Base-by-base conservation (phyloP, 2,888 invertebrate genomes). In the Campoplex capitator region DNA sequence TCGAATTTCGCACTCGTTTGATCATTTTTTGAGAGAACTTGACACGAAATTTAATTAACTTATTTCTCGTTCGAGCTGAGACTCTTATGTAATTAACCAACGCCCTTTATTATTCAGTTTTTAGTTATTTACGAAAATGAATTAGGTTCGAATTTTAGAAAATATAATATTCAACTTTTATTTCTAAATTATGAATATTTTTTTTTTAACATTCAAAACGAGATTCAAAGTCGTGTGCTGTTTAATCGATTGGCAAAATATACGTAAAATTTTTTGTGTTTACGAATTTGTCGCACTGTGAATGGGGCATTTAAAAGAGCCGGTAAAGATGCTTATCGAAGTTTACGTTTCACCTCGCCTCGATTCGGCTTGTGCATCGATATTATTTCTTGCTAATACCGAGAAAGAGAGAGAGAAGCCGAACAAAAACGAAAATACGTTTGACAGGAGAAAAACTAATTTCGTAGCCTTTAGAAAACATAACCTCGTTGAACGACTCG, bases 71-170 rank as follows among this genome's bases (percentile, higher is more conserved):
- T 32, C 11, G 4, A 8, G 1, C 18, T 7, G 18, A 54, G 38
- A 51, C 32, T 54, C 35, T 48, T 23, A 35, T 28, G 28, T 48
- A 78, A 78, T 58, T 83, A 68, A 38, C 48, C 48, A 11, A 28
- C 58, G 28, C 16, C 6, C 32, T 7, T 7, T 16, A 16, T 62
- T 62, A 23, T 32, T 16, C 32, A 16, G 6, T 13, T 62, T 28
- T 62, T 62, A 3, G 6, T 62, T 62, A 32, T 62, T 62, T 62
- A 62, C 58, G 28, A n/a, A 62, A 38, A 38, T 23, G 23, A 23
- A 23, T 23, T 23, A 23, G 23, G 0, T 23, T 23, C 23, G 23
- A 23, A 23, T 23, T 23, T 23, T 23, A 23, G 23, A 23, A 23
- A 23, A 23, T 23, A 23, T 23, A 23, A 23, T 23, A 23, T 23